Evolutionary conservation across 2,888 invertebrate species (phyloP).

Genomic region (Rhogogaster chlorosoma): DNA sequence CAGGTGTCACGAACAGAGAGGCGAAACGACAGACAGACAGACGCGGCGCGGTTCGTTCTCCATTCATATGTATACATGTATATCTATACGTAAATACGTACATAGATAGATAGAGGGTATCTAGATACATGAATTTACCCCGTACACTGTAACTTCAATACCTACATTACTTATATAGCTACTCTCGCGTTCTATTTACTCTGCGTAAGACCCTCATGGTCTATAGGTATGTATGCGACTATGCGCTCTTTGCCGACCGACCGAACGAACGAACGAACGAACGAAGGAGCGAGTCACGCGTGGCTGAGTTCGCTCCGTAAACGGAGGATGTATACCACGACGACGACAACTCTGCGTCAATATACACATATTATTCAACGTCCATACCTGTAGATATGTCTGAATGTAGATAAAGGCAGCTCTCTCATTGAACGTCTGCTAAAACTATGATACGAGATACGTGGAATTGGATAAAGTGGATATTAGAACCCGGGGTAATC

Average conservation of each 20-base stretch:
- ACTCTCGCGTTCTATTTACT: conserved; percentile 16
- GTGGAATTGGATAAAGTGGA: not conserved
- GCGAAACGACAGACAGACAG: not conserved
- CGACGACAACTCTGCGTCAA: not conserved
- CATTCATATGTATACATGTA: not conserved
- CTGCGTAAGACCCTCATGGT: conserved; percentile 4
- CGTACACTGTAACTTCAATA: not conserved
- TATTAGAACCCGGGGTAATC: not conserved
- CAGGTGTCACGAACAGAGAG: conserved; percentile 39
- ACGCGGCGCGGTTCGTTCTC: not conserved
- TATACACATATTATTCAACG: not conserved
- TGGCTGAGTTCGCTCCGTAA: conserved; percentile 38
- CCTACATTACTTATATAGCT: not conserved
- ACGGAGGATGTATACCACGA: conserved; percentile 17
- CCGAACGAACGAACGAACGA: not conserved
- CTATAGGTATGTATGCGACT: not conserved
- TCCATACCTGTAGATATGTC: not conserved
- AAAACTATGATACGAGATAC: not conserved
- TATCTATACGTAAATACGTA: not conserved
- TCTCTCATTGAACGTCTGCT: not conserved
- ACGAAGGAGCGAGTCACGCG: not conserved
- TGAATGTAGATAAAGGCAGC: not conserved
- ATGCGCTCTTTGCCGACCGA: not conserved
- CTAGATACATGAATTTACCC: not conserved
- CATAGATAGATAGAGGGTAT: not conserved